Base-by-base conservation (phyloP, 2,797 vertebrate species). In the Vespertilio murinus region DNA sequence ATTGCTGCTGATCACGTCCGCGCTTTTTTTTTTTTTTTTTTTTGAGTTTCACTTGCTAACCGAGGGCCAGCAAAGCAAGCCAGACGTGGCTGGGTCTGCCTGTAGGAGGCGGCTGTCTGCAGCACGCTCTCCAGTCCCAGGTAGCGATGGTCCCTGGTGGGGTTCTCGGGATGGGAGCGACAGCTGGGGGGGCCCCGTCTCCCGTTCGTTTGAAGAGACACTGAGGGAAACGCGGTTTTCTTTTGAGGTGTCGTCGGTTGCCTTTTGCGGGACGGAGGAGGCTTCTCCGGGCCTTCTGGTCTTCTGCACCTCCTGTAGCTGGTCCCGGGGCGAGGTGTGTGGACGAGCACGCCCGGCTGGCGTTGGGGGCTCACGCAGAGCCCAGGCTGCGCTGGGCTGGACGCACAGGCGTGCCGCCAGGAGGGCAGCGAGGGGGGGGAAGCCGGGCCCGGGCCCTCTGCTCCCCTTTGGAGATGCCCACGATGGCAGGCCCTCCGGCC, bases 211-310 rank as follows among this genome's bases (percentile, higher is more conserved):
- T 20, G 90, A 95, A 59, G 56, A 59, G 95, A 97, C 95, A 83
- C 96, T 96, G 97, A 98, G 93, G 96, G 94, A 97, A 97, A 95
- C 65, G 2, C 87, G 33, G 64, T 94, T 97, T 97, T 95, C 97
- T 95, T 96, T 98, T 97, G 97, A 98, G 97, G 96, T 94, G 96
- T 96, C 91, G 0, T 74, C 56, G 54, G 61, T 95, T 96, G 93
- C 92, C 95, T 95, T 96, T 81, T 23, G 30, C 0, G 0, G 92
- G 86, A 49, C 83, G 95, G n/a, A n/a, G 97, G 95, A 91, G 93
- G 54, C 80, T 90, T 64, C 77, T 85, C 71, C 0, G 5, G 67
- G 86, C 56, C 93, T 59, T 90, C 23, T 80, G 42, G 79, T 81
- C 42, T 61, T 80, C 93, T 89, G 84, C 22, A 28, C 64, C 77